phyloP scores from a whole-genome alignment of 2,888 invertebrate species.

The Thera britannica region DNA sequence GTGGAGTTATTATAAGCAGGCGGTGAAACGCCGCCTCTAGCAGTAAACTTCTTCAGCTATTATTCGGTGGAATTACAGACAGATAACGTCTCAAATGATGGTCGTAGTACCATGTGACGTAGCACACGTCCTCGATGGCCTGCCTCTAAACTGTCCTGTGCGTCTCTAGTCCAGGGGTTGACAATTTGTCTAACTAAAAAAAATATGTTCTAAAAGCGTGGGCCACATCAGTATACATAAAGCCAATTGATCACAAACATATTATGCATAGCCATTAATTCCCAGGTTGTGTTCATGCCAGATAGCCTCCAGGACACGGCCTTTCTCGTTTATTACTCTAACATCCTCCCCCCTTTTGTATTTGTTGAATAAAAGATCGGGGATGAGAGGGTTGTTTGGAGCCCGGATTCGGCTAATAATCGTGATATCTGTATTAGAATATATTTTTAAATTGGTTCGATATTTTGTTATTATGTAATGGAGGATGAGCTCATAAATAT shows the following conservation, averaged over 20 bases:
- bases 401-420: slow-evolving; percentile 37
- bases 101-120: no score
- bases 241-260: no score
- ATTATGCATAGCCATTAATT: no score
- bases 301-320: background rate
- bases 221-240: no score
- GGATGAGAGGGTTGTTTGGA: slow-evolving; percentile 27
- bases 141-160: no score
- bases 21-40: background rate
- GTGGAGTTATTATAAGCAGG: background rate
- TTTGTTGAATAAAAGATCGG: slow-evolving; percentile 41
- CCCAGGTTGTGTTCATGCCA: slow-evolving; percentile 1
- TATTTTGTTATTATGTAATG: slow-evolving; percentile 19
- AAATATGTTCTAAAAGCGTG: no score
- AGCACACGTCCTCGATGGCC: no score
- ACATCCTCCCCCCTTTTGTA: slow-evolving; percentile 31
- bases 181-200: no score
- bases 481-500: slow-evolving; percentile 11
- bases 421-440: slow-evolving; percentile 36
- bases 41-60: no score
- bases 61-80: no score
- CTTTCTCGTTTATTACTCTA: slow-evolving; percentile 4
- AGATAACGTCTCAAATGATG: no score
- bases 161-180: no score
- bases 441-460: slow-evolving; percentile 21